These are phyloP conservation scores for Scelioninae gen. 1 DNA, from an alignment of 2,888 invertebrate genomes.

Conservation along the genomic window DNA sequence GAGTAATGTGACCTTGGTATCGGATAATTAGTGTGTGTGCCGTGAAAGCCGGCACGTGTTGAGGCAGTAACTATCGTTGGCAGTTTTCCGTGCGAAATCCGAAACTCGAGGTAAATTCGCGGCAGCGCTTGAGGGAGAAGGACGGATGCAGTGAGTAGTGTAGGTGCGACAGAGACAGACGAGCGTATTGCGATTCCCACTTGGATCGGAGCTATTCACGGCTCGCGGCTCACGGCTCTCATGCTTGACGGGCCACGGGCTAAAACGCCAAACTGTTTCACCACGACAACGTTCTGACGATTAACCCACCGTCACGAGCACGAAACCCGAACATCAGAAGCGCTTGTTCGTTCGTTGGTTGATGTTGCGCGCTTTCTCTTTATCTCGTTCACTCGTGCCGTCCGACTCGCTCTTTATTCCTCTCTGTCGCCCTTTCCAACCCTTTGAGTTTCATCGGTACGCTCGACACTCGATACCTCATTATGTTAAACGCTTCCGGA, in stretches of 20 bases:
- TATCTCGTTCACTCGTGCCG: slow-evolving; percentile 53
- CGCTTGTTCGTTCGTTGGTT: slow-evolving; percentile 46
- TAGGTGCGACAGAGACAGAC: slow-evolving; percentile 21
- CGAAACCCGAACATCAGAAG: slow-evolving; percentile 61
- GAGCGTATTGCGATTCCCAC: slow-evolving; percentile 62
- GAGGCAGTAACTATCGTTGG: slow-evolving; percentile 68
- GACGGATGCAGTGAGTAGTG: neutral
- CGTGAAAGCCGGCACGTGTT: slow-evolving; percentile 70
- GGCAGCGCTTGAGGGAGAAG: slow-evolving; percentile 43
- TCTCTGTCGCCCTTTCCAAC: slow-evolving; percentile 66
- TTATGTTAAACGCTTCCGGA: slow-evolving; percentile 84
- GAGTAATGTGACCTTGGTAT: slow-evolving; percentile 56
- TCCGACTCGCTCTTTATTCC: slow-evolving; percentile 57
- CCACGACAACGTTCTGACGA: slow-evolving; percentile 81
- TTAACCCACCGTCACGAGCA: slow-evolving; percentile 76
- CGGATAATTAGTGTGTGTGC: slow-evolving; percentile 60
- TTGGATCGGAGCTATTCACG: slow-evolving; percentile 65
- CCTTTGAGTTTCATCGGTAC: slow-evolving; percentile 63
- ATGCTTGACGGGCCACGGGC: slow-evolving; percentile 67
- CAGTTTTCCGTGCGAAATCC: slow-evolving; percentile 73
- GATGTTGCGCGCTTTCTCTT: slow-evolving; percentile 54
- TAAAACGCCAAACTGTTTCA: slow-evolving; percentile 81
- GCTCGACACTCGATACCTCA: slow-evolving; percentile 82
- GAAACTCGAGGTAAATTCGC: slow-evolving; percentile 71
- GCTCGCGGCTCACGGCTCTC: slow-evolving; percentile 68